Evolutionary conservation across 2,113 vertebrate species (phyloP), one percentile per base, ranked within the genome.

Genomic region (Amazona vittata): DNA sequence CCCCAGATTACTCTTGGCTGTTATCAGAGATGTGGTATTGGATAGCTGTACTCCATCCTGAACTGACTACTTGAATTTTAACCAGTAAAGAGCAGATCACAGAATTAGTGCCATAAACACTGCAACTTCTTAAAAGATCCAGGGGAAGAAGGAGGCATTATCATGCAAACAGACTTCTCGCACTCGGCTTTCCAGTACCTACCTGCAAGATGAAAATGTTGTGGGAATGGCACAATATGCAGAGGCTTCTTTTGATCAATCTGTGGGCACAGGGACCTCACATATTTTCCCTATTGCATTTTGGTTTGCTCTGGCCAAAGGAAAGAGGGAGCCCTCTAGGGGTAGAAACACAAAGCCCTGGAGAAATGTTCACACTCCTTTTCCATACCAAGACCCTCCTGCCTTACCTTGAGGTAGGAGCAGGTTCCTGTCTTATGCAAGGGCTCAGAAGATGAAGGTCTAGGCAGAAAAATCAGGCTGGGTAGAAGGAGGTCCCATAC

Each of bases 241-340:
- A 16, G 44, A 15, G 35, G 37, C 49, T 33, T 71, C 47, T 6
- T 8, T 0, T 0, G 25, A 4, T 14, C 12, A 3, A 4, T 3
- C 0, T 2, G 24, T 1, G 71, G 47, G 31, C 44, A 1, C 0
- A 5, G 70, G n/a, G 1, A 5, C 13, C 6, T 6, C 68, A 5
- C 3, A 1, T 12, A 6, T 1, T 31, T 16, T 28, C 26, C 17
- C n/a, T 15, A 0, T 3, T 0, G 53, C 12, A 5, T 0, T 19
- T 14, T 0, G 24, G 10, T 1, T 31, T 1, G 15, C 60, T 14
- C 11, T 24, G 60, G 91, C 91, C 77, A 18, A 8, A 94, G 90
- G 94, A 21, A 70, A 55, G 70, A 47, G 94, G 44, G 94, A 74
- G 95, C 95, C 96, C 96, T 96, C 96, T 97, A 95, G 93, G 88